A percentile compares a stretch with the other conserved stretches of the same genome.
Evolutionary conservation across 2,113 vertebrate species (phyloP).

Genomic region (Coturnix japonica): DNA sequence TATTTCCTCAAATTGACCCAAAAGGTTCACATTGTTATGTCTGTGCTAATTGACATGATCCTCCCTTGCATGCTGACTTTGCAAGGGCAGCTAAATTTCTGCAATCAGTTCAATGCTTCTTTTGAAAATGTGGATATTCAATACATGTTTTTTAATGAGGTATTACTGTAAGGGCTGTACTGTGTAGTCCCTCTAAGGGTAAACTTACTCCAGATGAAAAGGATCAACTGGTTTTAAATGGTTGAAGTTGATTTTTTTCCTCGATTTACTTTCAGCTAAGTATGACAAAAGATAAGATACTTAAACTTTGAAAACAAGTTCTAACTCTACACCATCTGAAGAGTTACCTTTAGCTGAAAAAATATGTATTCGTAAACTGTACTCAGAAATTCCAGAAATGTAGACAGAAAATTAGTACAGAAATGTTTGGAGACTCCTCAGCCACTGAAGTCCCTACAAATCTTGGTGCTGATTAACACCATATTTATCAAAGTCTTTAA

Average conservation of each 20-base stretch:
- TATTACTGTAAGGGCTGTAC: slow-evolving; percentile 19
- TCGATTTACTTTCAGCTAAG: slow-evolving; percentile 47
- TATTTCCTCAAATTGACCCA: slow-evolving; percentile 52
- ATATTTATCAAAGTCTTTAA: not conserved
- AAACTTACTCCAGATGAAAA: slow-evolving; percentile 70
- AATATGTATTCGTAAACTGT: not conserved
- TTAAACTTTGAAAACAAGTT: not conserved
- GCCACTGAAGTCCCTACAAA: not conserved
- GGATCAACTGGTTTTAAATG: slow-evolving; percentile 51
- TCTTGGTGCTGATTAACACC: not conserved
- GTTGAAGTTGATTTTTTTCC: not conserved
- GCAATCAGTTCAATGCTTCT: slow-evolving; percentile 57
- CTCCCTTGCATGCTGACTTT: slow-evolving; percentile 4
- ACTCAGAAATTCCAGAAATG: not conserved
- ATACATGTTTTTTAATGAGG: slow-evolving; percentile 47
- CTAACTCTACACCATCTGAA: not conserved
- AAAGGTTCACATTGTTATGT: slow-evolving; percentile 38
- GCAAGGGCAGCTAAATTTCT: slow-evolving; percentile 32
- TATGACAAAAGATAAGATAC: slow-evolving; percentile 24
- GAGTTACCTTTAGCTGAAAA: not conserved
- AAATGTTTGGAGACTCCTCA: not conserved
- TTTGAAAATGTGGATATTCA: slow-evolving; percentile 61
- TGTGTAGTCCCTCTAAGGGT: not conserved
- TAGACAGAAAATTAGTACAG: not conserved
- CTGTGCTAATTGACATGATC: slow-evolving; percentile 50